Percentiles rank a stretch among this genome's conserved stretches.
These are phyloP conservation scores for Sturnira hondurensis DNA, from an alignment of 2,113 vertebrate species.

Conservation along the genomic window DNA sequence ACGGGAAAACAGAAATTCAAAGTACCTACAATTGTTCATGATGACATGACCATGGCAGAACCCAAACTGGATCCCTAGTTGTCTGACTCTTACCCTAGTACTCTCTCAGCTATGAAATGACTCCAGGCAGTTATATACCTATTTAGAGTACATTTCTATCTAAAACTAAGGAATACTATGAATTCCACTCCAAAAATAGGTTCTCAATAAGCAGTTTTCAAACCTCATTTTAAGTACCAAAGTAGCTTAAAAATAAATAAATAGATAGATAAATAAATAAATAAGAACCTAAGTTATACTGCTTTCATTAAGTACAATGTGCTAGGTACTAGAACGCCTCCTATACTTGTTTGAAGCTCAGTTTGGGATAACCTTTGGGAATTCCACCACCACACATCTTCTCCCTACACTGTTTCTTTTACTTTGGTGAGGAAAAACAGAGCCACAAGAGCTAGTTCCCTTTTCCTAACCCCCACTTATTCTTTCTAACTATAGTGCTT, in stretches of 20 bases:
- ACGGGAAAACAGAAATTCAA: background rate
- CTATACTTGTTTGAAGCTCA: background rate
- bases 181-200: background rate
- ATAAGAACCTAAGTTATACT: background rate
- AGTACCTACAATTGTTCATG: background rate
- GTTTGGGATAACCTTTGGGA: background rate
- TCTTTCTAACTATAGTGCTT: background rate
- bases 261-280: no score
- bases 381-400: background rate
- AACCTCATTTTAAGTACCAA: background rate
- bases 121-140: background rate
- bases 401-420: background rate
- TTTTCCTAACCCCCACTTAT: conserved; percentile 27
- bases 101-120: background rate
- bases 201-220: background rate
- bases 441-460: background rate
- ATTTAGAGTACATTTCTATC: background rate
- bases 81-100: background rate
- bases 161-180: background rate
- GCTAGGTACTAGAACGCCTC: background rate
- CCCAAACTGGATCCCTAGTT: background rate
- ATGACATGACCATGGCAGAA: background rate
- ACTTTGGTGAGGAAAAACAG: conserved; percentile 5
- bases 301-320: background rate
- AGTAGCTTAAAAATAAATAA: no score